Percentiles rank a stretch among this genome's conserved stretches.
Conservation (phyloP, 2,113 vertebrate species). For the Psilopogon haemacephalus region DNA sequence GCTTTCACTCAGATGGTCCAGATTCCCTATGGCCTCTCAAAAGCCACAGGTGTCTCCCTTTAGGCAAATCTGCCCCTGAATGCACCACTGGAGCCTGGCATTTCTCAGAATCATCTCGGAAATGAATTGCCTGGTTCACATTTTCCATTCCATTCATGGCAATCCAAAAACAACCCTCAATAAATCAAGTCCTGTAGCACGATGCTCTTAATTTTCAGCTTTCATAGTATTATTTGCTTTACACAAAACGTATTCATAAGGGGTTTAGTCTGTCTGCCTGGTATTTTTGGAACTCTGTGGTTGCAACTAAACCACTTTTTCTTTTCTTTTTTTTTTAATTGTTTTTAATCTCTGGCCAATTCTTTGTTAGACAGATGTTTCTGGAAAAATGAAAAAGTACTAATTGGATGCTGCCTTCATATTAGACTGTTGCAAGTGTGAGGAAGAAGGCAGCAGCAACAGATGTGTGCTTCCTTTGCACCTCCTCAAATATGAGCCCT, state of each 20-base stretch:
- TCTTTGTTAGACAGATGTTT: slow-evolving; percentile 21
- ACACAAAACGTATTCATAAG: slow-evolving; percentile 1
- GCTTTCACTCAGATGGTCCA: neutral
- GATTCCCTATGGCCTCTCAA: neutral
- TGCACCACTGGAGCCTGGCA: neutral
- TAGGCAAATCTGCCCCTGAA: neutral
- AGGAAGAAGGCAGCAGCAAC: neutral
- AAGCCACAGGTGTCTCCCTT: neutral
- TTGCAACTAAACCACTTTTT: neutral
- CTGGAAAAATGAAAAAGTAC: rapidly evolving
- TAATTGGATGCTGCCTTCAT: neutral
- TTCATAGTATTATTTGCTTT: neutral
- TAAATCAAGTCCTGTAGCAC: neutral
- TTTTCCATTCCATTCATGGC: neutral
- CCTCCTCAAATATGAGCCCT: neutral
- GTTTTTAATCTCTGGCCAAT: slow-evolving; percentile 8
- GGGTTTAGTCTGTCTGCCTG: neutral
- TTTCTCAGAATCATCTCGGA: neutral
- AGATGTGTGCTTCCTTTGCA: neutral
- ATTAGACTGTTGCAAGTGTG: neutral
- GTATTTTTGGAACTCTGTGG: slow-evolving; percentile 1
- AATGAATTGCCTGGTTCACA: neutral
- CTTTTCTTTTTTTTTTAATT: too few relatives aligned
- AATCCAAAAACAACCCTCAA: neutral
- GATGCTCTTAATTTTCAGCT: neutral